Evolutionary conservation across 2,113 vertebrate genomes (phyloP), one percentile per base, ranked within the genome.

Genomic region (Halcyon senegalensis): DNA sequence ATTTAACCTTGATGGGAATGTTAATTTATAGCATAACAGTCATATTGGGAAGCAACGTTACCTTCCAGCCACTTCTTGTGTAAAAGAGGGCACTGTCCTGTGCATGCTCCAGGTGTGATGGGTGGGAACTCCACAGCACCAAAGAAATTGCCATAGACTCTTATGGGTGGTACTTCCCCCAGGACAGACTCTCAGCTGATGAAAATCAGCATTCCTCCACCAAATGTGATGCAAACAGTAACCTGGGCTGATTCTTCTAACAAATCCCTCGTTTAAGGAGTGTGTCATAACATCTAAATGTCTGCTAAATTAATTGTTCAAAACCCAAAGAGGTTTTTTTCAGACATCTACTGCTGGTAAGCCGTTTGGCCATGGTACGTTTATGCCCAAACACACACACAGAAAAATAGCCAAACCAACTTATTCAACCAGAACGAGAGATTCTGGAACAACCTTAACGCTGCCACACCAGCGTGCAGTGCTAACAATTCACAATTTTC

Each of bases 331-430:
- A 4, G 15, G 17, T 48, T 28, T 90, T 73, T 84, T 51, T 74
- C 11, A 44, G 23, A 8, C 33, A 8, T 50, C 23, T 69, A 18
- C 41, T 48, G 18, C 46, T 50, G 24, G 24, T 28, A 63, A 84
- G 23, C n/a, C 0, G 0, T 62, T 84, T 50, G 50, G n/a, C 37
- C 0, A 0, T 18, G 12, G 16, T 33, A 8, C 3, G 5, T 66
- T 94, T 84, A 23, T 59, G 55, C 62, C 48, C 53, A 62, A 92
- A 66, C 27, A n/a, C 3, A 0, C 12, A 35, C 41, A 7, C 7
- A 31, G 37, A 5, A 53, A 41, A 95, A 53, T 6, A 84, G 13
- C 43, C 66, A 75, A 63, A 59, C 7, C 76, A 59, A 56, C 24
- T 78, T 75, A 16, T 13, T 73, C n/a, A 58, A 5, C 31, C 21